Evolutionary conservation across 2,797 vertebrate genomes (phyloP), one percentile per base, ranked within the genome.

Genomic region (Phataginus tricuspis): DNA sequence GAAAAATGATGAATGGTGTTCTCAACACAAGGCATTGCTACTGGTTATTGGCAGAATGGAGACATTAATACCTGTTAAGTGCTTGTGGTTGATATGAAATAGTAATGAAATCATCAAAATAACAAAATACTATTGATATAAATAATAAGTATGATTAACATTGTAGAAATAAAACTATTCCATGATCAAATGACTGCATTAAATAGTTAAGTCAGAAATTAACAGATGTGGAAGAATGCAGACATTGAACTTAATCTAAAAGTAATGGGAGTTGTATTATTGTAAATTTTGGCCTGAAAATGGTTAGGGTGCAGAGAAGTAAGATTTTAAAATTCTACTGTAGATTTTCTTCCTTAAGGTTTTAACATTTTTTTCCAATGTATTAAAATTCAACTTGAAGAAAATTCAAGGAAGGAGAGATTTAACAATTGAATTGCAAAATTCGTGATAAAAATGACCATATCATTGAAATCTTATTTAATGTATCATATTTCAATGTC

Each of bases 161-260:
- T 53, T 63, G 14, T 79, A 82, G 21, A 75, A 91, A 61, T 84
- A 53, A 75, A 86, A 51, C 5, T 93, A 66, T 51, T 71, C 71
- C 11, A 27, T 59, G 59, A 85, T 74, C 64, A 88, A 85, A 45
- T n/a, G 57, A 59, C 13, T 90, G 6, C 9, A 79, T 55, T 84
- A 66, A 87, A 72, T 84, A n/a, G 13, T 79, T 94, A 42, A 79
- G 12, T 42, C 72, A 84, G 29, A 94, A 91, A 55, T 87, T 51
- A 71, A 74, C 18, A 95, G 53, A 69, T 88, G 16, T 88, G 37
- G 9, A 68, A 87, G 27, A 79, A 72, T 89, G 6, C 4, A 82
- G 61, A 77, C 45, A 59, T 12, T 82, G 68, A 91, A 93, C 64
- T 91, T 71, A 42, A 79, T 66, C 18, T 72, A 66, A 85, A 82